These are phyloP conservation scores for Tetraneura akinire DNA, from an alignment of 1,140 invertebrate species.

Conservation along the genomic window DNA sequence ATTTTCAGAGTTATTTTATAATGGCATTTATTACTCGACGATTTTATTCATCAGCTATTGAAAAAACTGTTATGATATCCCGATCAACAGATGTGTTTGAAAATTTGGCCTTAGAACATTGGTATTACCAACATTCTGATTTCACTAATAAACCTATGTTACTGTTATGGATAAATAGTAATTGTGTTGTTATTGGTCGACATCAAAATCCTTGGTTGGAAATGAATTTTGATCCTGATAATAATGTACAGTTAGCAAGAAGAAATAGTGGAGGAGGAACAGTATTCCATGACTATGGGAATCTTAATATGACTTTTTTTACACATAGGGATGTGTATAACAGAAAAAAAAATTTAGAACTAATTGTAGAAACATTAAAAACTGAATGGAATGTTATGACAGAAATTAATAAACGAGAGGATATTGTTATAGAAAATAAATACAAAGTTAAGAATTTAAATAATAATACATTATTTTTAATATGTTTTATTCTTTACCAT, in stretches of 20 bases:
- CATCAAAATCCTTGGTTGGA: slow-evolving; percentile 98
- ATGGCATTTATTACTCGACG: slow-evolving; percentile 17
- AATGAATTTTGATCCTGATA: slow-evolving; percentile 69
- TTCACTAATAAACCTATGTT: slow-evolving; percentile 80
- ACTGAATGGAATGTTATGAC: slow-evolving; percentile 77
- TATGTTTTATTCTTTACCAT: background rate
- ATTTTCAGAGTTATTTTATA: background rate
- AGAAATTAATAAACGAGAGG: slow-evolving; percentile 75
- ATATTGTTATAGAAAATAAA: slow-evolving; percentile 77
- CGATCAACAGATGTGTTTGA: slow-evolving; percentile 85
- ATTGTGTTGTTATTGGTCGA: slow-evolving; percentile 91
- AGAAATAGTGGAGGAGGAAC: slow-evolving; percentile 95
- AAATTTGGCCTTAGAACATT: slow-evolving; percentile 92
- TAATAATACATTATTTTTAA: too few relatives aligned
- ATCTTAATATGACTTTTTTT: slow-evolving; percentile 91
- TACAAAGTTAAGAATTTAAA: slow-evolving; percentile 71
- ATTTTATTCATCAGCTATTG: slow-evolving; percentile 57
- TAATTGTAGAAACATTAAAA: slow-evolving; percentile 78
- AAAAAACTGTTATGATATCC: slow-evolving; percentile 88
- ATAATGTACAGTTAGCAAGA: slow-evolving; percentile 72
- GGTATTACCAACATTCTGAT: slow-evolving; percentile 85
- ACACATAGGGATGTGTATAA: slow-evolving; percentile 76
- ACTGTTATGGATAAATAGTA: slow-evolving; percentile 88
- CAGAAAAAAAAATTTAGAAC: slow-evolving; percentile 79
- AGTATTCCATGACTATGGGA: slow-evolving; percentile 93